Evolutionary conservation across 2,797 vertebrate species (phyloP), one percentile per base, ranked within the genome.

Genomic region (Hipposideros larvatus): DNA sequence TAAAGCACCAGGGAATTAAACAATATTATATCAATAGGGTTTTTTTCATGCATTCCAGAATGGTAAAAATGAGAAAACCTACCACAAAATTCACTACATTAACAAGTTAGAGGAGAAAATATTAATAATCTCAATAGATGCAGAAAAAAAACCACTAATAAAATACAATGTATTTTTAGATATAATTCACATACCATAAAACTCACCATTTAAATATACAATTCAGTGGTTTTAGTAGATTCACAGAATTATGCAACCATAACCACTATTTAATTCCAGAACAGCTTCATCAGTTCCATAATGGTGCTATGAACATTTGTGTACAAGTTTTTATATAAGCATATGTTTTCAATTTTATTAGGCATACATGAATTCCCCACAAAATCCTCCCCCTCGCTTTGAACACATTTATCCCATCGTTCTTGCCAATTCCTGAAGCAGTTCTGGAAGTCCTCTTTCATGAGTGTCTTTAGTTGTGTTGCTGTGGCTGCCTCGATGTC

Each of bases 111-210:
- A 43, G 9, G 11, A 51, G 59, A 61, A 85, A 79, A 78, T 74
- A n/a, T 55, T 2, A 57, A 34, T 46, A 55, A 92, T 65, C 63
- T 85, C 53, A 51, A 86, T 34, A 75, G 43, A 71, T 65, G 22
- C 1, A n/a, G 83, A 48, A 92, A 70, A 88, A 73, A 51, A 51
- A 51, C 48, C 51, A 94, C 22, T 51, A 66, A 51, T 83, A 77
- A 96, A 93, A 83, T 83, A 22, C 31, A 87, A 66, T 43, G 5
- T 4, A 41, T 71, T 83, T 93, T 84, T 28, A 84, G 15, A 92
- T n/a, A 68, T 75, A 87, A 53, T n/a, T 92, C 74, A 73, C 24
- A 66, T 34, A 46, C 8, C 55, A 91, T 31, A 80, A 90, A 92
- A 86, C 82, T 87, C n/a, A 83, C 21, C 24, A 77, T 66, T 53